A percentile compares a stretch with the other conserved stretches of the same genome.
Conservation (phyloP, 2,797 vertebrate species). For the Takifugu rubripes region DNA sequence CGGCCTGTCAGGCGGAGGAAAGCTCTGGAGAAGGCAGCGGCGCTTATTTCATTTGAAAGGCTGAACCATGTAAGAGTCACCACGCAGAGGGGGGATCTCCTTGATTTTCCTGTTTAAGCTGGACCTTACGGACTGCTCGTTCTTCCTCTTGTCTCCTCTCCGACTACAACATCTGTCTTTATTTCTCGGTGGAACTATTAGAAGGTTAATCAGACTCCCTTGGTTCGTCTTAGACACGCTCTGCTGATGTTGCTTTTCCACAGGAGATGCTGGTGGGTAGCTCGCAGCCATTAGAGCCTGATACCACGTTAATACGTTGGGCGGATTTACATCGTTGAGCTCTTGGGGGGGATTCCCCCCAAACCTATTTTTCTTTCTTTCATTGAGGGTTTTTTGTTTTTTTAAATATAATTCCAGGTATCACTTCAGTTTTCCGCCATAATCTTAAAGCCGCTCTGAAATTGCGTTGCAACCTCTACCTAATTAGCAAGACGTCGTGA, state of each 20-base stretch:
- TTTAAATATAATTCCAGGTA: too few relatives aligned
- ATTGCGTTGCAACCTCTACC: constrained; percentile 58
- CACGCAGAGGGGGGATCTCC: too few relatives aligned
- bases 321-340: constrained; percentile 68
- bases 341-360: constrained; percentile 4
- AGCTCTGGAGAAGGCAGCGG: constrained; percentile 18
- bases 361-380: too few relatives aligned
- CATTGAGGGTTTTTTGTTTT: too few relatives aligned
- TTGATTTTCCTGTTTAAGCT: constrained; percentile 13
- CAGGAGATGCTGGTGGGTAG: constrained; percentile 59
- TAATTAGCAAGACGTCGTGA: constrained; percentile 69
- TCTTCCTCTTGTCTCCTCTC: constrained; percentile 25
- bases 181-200: constrained; percentile 54
- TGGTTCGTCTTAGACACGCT: constrained; percentile 40
- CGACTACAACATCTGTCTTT: constrained; percentile 42
- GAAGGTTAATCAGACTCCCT: constrained; percentile 64
- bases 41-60: constrained; percentile 44
- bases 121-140: constrained; percentile 10
- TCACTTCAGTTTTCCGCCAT: too few relatives aligned
- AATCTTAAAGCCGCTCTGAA: constrained; percentile 28
- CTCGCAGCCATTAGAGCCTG: constrained; percentile 70
- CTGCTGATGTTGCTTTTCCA: constrained; percentile 54
- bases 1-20: constrained; percentile 40
- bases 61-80: constrained; percentile 5
- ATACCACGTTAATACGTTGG: constrained; percentile 68